Conservation (phyloP, 2,113 vertebrate species). For the Gasterosteus nipponicus region DNA sequence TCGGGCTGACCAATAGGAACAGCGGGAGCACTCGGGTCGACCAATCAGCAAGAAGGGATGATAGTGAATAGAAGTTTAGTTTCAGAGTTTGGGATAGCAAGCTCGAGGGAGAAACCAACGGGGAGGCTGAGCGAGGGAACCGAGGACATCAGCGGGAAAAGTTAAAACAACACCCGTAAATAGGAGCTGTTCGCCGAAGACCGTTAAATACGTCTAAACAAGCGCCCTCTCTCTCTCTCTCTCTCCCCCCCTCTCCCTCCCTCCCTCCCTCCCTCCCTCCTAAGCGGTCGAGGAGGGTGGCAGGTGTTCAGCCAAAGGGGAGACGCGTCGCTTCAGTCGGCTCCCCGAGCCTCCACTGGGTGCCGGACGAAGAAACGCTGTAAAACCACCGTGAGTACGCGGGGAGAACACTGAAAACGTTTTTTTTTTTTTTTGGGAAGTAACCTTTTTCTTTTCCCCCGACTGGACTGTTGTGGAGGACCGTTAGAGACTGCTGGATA, state of each 20-base stretch:
- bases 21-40: background rate
- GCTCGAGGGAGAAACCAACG: constrained; percentile 14
- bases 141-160: background rate
- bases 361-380: constrained; percentile 14
- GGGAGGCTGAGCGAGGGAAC: background rate
- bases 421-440: background rate
- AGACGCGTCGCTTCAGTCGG: constrained; percentile 64
- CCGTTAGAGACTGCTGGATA: constrained; percentile 11
- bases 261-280: constrained; percentile 17
- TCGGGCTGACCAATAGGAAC: constrained; percentile 52
- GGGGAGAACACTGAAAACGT: background rate
- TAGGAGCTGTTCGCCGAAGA: background rate
- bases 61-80: constrained; percentile 71
- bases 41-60: constrained; percentile 70
- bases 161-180: background rate
- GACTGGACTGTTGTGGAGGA: constrained; percentile 7
- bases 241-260: constrained; percentile 23
- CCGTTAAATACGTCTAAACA: background rate
- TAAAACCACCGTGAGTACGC: constrained; percentile 22
- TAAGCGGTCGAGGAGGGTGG: constrained; percentile 50
- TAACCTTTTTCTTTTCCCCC: background rate
- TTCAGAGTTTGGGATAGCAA: constrained; percentile 56
- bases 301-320: constrained; percentile 70
- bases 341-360: constrained; percentile 49
- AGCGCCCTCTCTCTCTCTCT: constrained; percentile 17